Evolutionary conservation across 2,113 vertebrate species (phyloP).

Genomic region (Oncorhynchus keta): DNA sequence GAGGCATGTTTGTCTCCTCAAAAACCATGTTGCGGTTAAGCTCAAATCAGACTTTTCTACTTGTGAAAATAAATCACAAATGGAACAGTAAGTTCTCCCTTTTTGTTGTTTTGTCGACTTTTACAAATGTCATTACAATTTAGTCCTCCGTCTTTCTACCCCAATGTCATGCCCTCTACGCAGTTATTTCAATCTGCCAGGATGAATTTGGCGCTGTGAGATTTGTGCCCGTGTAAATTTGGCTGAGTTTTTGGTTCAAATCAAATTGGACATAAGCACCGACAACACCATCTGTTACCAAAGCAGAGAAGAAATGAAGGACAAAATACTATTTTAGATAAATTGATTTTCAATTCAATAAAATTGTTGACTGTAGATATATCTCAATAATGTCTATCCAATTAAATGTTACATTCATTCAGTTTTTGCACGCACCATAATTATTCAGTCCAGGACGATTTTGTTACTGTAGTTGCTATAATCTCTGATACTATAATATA

Average conservation of each 20-base stretch:
- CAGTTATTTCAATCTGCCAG: constrained; percentile 80
- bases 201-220: constrained; percentile 73
- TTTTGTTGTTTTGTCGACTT: constrained; percentile 44
- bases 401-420: background rate
- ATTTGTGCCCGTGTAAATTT: constrained; percentile 81
- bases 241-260: constrained; percentile 82
- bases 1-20: background rate
- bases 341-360: constrained; percentile 76
- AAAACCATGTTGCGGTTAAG: constrained; percentile 13
- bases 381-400: background rate
- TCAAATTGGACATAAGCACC: constrained; percentile 85
- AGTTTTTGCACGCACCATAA: background rate
- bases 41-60: constrained; percentile 15
- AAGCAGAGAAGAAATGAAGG: constrained; percentile 75
- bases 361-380: constrained; percentile 62
- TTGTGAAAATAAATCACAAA: constrained; percentile 1
- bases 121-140: constrained; percentile 74
- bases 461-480: too few relatives aligned
- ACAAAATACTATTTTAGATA: constrained; percentile 76
- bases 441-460: too few relatives aligned
- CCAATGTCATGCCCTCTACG: constrained; percentile 79
- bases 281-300: constrained; percentile 83
- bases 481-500: too few relatives aligned
- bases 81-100: constrained; percentile 50
- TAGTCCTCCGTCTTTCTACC: constrained; percentile 76